Percentiles rank a stretch among this genome's conserved stretches.
These are phyloP conservation scores for Drosophila lacicola DNA, from an alignment of 2,888 invertebrate genomes.

Conservation along the genomic window DNA sequence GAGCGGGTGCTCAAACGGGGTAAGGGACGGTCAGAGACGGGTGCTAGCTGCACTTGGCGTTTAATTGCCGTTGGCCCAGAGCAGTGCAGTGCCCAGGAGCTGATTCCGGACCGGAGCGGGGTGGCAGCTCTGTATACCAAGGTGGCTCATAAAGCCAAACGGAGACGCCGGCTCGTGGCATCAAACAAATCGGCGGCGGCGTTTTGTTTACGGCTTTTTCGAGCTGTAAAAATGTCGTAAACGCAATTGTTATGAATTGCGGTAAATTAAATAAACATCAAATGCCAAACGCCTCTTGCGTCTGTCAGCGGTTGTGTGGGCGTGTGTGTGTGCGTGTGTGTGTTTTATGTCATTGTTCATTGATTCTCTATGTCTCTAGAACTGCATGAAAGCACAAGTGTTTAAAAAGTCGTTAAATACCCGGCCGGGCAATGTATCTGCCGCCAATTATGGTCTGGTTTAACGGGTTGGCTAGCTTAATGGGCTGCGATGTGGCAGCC, in stretches of 20 bases:
- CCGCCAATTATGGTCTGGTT: slow-evolving; percentile 52
- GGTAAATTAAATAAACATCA: slow-evolving; percentile 80
- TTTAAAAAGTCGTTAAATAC: slow-evolving; percentile 72
- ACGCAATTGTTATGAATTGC: slow-evolving; percentile 81
- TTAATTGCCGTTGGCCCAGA: slow-evolving; percentile 64
- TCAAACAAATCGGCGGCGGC: slow-evolving; percentile 62
- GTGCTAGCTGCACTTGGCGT: slow-evolving; percentile 55
- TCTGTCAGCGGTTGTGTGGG: slow-evolving; percentile 22
- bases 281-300: slow-evolving; percentile 61
- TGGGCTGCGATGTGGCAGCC: slow-evolving; percentile 53
- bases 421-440: slow-evolving; percentile 18
- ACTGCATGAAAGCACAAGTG: slow-evolving; percentile 41
- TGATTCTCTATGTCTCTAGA: slow-evolving; percentile 52
- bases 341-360: slow-evolving; percentile 25
- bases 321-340: slow-evolving; percentile 17
- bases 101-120: neutral
- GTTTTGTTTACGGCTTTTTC: slow-evolving; percentile 66
- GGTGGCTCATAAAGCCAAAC: slow-evolving; percentile 43
- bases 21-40: slow-evolving; percentile 4
- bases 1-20: slow-evolving; percentile 37
- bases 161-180: slow-evolving; percentile 40
- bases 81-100: slow-evolving; percentile 20
- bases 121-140: slow-evolving; percentile 34
- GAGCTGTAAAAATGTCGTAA: slow-evolving; percentile 80
- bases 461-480: slow-evolving; percentile 54